These are phyloP conservation scores for Ametastegia equiseti DNA, from an alignment of 2,888 invertebrate genomes.

Conservation along the genomic window DNA sequence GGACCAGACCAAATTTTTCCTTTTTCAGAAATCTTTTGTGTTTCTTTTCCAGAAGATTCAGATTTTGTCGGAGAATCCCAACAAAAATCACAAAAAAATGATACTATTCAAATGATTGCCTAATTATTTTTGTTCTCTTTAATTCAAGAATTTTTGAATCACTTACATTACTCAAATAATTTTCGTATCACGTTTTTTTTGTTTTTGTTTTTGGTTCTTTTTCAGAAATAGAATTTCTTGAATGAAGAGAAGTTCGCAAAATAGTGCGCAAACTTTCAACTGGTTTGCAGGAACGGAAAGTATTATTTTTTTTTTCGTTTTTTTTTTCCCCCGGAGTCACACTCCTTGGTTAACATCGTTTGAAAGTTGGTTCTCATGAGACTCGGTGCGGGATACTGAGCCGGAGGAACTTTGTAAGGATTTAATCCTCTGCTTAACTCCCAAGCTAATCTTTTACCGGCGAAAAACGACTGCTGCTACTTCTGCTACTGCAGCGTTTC, in stretches of 20 bases:
- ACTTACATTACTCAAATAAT: background rate
- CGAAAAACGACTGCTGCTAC: constrained; percentile 29
- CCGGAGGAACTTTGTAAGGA: constrained; percentile 52
- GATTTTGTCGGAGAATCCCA: no score
- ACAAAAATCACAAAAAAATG: no score
- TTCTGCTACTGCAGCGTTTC: background rate
- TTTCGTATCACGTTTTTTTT: background rate
- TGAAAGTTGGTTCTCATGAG: constrained; percentile 29
- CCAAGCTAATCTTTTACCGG: constrained; percentile 19
- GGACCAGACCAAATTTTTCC: background rate
- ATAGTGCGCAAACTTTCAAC: background rate
- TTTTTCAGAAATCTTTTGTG: no score
- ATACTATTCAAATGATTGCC: no score
- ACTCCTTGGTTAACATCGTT: constrained; percentile 32
- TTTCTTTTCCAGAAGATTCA: no score
- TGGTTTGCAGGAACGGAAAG: background rate
- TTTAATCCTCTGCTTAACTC: constrained; percentile 53
- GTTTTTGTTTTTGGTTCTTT: background rate
- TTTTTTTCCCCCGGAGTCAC: background rate
- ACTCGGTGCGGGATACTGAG: constrained; percentile 14
- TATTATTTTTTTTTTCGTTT: background rate
- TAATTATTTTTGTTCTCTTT: no score
- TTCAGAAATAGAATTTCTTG: background rate
- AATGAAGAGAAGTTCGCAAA: background rate
- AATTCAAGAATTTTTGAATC: background rate